These are phyloP conservation scores for Melanaphis sacchari DNA, from an alignment of 1,140 invertebrate species.

Conservation along the genomic window DNA sequence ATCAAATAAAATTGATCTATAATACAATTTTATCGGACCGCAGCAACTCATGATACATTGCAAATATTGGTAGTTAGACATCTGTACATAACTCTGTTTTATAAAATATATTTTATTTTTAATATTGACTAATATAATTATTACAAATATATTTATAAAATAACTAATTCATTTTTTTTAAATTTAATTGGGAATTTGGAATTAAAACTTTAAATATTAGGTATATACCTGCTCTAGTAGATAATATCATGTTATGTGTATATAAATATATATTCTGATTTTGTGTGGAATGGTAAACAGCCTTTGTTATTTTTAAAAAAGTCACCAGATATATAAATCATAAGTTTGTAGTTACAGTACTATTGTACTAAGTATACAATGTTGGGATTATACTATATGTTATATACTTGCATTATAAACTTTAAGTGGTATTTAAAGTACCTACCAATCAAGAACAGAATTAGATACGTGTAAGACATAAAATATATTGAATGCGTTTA, in stretches of 20 bases:
- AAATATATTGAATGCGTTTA: background rate
- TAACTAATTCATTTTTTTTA: no score
- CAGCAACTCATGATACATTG: background rate
- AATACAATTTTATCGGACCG: background rate
- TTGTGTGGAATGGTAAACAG: background rate
- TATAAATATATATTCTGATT: background rate
- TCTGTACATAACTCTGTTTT: background rate
- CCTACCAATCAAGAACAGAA: background rate
- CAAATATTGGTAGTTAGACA: background rate
- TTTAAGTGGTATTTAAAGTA: no score
- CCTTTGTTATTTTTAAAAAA: no score
- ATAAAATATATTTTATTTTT: background rate
- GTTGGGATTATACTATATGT: no score
- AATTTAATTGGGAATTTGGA: no score
- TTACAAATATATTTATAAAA: no score
- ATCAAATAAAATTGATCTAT: background rate
- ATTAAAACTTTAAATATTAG: no score
- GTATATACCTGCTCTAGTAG: no score
- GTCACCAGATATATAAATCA: no score
- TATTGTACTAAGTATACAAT: background rate
- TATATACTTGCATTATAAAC: background rate
- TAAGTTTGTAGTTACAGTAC: no score
- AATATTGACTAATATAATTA: no score
- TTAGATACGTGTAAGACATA: background rate
- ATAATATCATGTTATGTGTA: background rate